These are phyloP conservation scores for Gallinago media DNA, from an alignment of 2,113 vertebrate species.

Conservation along the genomic window DNA sequence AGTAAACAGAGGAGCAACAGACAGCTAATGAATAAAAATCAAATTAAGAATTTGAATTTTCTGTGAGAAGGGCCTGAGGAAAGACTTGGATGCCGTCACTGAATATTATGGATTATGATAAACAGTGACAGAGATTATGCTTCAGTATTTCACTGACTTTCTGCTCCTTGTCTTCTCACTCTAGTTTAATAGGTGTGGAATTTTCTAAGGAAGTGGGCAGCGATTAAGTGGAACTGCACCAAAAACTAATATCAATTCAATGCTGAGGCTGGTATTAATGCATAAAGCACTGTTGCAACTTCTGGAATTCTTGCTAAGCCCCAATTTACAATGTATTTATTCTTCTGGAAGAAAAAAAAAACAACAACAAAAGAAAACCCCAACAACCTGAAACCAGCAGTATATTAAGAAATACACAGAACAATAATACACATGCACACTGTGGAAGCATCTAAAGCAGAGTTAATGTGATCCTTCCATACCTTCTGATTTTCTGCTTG, in stretches of 20 bases:
- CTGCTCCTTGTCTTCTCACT: neutral
- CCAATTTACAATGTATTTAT: neutral
- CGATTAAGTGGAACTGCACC: neutral
- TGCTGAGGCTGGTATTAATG: neutral
- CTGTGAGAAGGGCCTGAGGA: neutral
- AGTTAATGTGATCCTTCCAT: neutral
- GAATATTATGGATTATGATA: neutral
- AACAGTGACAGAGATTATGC: neutral
- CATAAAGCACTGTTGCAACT: neutral
- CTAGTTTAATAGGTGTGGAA: neutral
- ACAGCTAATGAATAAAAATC: constrained; percentile 21
- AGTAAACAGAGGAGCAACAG: neutral
- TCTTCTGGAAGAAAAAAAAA: neutral
- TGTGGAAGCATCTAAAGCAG: neutral
- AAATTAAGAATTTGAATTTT: neutral
- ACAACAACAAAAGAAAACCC: neutral
- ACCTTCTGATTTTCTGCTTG: neutral
- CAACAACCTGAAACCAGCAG: neutral
- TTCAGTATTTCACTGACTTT: neutral
- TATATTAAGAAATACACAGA: neutral
- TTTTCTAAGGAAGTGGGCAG: neutral
- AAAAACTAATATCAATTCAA: neutral
- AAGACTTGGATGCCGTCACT: neutral
- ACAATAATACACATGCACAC: neutral
- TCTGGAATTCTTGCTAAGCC: neutral